Percentiles rank a stretch among this genome's conserved stretches.
Conservation (phyloP, 30 jellyfish, hydroid and myxozoan genomes). For the Hydractinia echinata region DNA sequence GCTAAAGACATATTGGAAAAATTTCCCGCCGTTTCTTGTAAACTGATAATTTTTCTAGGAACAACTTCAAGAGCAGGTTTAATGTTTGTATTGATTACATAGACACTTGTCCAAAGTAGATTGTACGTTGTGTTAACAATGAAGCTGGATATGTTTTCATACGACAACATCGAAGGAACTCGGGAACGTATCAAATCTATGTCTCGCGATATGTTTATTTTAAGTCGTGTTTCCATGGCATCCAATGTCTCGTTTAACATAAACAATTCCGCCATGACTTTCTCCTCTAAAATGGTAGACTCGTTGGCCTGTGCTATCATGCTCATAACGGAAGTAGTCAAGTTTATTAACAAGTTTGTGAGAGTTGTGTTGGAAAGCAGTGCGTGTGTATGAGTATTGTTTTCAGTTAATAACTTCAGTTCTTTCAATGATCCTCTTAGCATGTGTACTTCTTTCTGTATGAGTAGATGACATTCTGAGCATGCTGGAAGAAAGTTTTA, state of each 20-base stretch:
- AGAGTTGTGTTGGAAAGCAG: not conserved
- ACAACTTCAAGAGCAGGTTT: not conserved
- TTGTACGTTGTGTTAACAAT: not conserved
- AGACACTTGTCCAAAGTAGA: conserved; percentile 12
- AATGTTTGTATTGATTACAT: not conserved
- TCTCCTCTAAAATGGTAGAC: conserved; percentile 3
- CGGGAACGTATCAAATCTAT: not conserved
- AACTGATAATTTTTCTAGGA: not conserved
- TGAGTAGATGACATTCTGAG: conserved; percentile 61
- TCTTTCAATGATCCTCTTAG: conserved; percentile 38
- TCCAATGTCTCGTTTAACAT: conserved; percentile 18
- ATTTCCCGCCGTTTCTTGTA: not conserved
- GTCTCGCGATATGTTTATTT: not conserved
- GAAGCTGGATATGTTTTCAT: conserved; percentile 1
- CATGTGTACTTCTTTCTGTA: conserved; percentile 62
- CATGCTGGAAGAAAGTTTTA: conserved; percentile 50
- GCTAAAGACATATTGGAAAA: too few relatives aligned
- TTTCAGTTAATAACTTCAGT: not conserved
- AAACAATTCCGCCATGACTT: conserved; percentile 6
- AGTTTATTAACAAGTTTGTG: not conserved
- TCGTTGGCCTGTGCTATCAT: not conserved
- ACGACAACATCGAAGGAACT: not conserved
- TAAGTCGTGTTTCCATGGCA: not conserved
- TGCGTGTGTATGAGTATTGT: not conserved
- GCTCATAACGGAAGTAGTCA: not conserved